Percentiles rank a stretch among this genome's conserved stretches.
Conservation (phyloP, 2,888 invertebrate species). For the Podabrus alpinus region DNA sequence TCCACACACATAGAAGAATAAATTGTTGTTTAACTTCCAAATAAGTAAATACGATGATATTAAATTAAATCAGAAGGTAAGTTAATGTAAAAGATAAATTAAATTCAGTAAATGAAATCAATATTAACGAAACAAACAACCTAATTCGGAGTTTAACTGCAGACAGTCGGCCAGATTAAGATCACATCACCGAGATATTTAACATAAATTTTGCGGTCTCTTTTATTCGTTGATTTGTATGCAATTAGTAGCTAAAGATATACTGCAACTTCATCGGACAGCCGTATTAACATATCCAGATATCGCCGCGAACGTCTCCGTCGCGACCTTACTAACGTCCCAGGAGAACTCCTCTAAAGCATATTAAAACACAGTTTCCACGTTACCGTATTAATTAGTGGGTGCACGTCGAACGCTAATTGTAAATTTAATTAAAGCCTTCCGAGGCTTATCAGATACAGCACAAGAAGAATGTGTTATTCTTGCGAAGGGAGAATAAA, state of each 20-base stretch:
- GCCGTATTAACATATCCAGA: conserved; percentile 51
- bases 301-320: conserved; percentile 32
- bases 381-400: conserved; percentile 53
- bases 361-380: conserved; percentile 20
- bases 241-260: conserved; percentile 47
- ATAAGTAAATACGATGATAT: conserved; percentile 23
- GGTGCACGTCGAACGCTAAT: conserved; percentile 54
- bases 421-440: conserved; percentile 55
- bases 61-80: conserved; percentile 26
- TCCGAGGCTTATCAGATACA: conserved; percentile 50
- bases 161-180: conserved; percentile 43
- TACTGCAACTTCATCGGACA: conserved; percentile 44
- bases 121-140: conserved; percentile 45
- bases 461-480: conserved; percentile 48
- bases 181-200: conserved; percentile 44
- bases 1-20: background rate
- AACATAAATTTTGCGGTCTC: conserved; percentile 47
- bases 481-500: conserved; percentile 44
- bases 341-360: conserved; percentile 18
- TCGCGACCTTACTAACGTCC: conserved; percentile 26
- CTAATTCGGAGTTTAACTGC: conserved; percentile 43
- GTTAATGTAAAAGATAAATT: conserved; percentile 37
- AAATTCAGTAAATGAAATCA: conserved; percentile 39
- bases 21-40: conserved; percentile 14
- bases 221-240: conserved; percentile 47